phyloP scores from a whole-genome alignment of 1,140 invertebrate species.

The Drosophila pallidifrons region DNA sequence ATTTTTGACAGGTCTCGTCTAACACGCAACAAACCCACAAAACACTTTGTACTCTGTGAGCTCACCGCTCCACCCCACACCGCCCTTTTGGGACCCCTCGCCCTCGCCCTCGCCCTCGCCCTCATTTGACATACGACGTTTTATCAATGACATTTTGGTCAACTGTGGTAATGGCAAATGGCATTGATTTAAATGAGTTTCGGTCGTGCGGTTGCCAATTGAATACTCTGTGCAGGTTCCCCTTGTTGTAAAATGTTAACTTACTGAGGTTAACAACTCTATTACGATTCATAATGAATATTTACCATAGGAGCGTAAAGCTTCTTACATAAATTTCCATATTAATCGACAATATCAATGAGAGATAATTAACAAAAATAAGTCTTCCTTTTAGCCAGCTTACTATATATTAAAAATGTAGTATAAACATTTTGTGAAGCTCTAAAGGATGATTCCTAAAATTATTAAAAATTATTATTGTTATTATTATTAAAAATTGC shows the following conservation, averaged over 20 bases:
- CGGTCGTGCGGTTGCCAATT: conserved; percentile 56
- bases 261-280: no score
- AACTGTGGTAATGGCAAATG: conserved; percentile 47
- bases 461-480: no score
- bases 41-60: conserved; percentile 41
- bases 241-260: neutral
- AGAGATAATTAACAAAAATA: no score
- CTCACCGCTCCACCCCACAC: neutral
- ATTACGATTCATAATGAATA: no score
- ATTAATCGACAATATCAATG: no score
- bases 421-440: no score
- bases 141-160: conserved; percentile 56
- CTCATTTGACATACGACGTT: conserved; percentile 37
- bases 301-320: no score
- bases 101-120: neutral
- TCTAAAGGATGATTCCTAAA: no score
- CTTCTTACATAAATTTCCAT: no score
- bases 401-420: no score
- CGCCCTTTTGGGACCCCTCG: neutral
- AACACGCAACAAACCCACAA: conserved; percentile 53
- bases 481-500: no score
- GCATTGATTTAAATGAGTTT: conserved; percentile 58
- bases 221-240: conserved; percentile 29
- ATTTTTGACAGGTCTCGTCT: conserved; percentile 57
- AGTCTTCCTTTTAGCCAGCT: no score